Conservation (phyloP, 1,140 invertebrate genomes). For the Spodoptera litura region DNA sequence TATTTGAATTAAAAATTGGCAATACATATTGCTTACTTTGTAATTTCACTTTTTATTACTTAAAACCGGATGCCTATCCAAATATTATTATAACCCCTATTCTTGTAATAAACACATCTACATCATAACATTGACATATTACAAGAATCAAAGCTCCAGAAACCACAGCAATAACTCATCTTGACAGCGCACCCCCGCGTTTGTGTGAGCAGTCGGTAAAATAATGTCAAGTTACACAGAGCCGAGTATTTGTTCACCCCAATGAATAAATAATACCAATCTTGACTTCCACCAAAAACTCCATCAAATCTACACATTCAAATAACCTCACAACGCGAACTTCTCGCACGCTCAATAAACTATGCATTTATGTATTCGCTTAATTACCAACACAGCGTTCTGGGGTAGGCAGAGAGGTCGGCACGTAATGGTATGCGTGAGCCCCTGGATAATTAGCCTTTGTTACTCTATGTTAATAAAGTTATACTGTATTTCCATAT, state of each 20-base stretch:
- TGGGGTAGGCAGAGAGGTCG: constrained; percentile 37
- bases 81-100: too few relatives aligned
- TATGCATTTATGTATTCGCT: constrained; percentile 50
- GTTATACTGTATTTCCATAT: constrained; percentile 54
- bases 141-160: too few relatives aligned
- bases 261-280: constrained; percentile 13
- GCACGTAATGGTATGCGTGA: constrained; percentile 69
- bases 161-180: too few relatives aligned
- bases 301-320: constrained; percentile 31
- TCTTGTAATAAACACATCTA: too few relatives aligned
- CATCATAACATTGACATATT: too few relatives aligned
- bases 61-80: too few relatives aligned
- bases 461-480: constrained; percentile 84
- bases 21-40: too few relatives aligned
- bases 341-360: constrained; percentile 40
- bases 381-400: constrained; percentile 40
- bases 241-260: background rate
- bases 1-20: too few relatives aligned
- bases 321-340: constrained; percentile 13
- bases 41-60: too few relatives aligned
- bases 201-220: too few relatives aligned
- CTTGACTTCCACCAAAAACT: constrained; percentile 21
- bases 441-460: constrained; percentile 71
- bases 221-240: background rate
- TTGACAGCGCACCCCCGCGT: too few relatives aligned